Conservation (phyloP, 2,888 invertebrate genomes). For the Camptogramma bilineatum region DNA sequence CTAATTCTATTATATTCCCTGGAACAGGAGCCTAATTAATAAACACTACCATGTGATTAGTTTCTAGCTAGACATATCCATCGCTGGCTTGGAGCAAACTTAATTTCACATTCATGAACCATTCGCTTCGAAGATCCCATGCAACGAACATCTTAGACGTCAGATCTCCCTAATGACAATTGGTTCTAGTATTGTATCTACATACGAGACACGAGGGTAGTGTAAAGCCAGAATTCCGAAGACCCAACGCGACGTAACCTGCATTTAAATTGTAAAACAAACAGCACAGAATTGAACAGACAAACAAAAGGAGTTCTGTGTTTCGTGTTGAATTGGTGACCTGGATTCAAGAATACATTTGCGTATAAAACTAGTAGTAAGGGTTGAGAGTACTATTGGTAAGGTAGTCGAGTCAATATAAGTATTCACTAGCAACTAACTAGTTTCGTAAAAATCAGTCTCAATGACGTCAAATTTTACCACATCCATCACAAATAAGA, state of each 20-base stretch:
- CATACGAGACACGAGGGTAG: slow-evolving; percentile 41
- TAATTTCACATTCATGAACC: slow-evolving; percentile 18
- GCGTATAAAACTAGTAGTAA: slow-evolving; percentile 12
- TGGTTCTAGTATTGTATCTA: slow-evolving; percentile 37
- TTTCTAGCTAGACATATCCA: slow-evolving; percentile 9
- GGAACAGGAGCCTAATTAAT: background rate
- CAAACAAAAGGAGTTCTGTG: slow-evolving; percentile 60
- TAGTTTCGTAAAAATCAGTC: too few species aligned
- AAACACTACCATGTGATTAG: slow-evolving; percentile 26
- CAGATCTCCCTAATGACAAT: slow-evolving; percentile 36
- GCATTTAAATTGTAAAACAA: slow-evolving; percentile 68
- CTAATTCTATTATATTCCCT: slow-evolving; percentile 1
- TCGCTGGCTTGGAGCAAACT: slow-evolving; percentile 10
- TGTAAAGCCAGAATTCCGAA: slow-evolving; percentile 45
- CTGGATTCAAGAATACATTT: slow-evolving; percentile 45
- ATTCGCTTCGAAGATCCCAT: slow-evolving; percentile 8
- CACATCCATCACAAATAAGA: too few species aligned
- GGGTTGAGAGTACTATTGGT: background rate
- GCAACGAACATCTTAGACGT: slow-evolving; percentile 7
- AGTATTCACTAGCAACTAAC: too few species aligned
- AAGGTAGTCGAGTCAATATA: too few species aligned
- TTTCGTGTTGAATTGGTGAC: slow-evolving; percentile 56
- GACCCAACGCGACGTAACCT: slow-evolving; percentile 51
- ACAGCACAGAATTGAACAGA: slow-evolving; percentile 57
- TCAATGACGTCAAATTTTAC: too few species aligned